Conservation (phyloP, 2,113 vertebrate species). For the Ptilonorhynchus violaceus region DNA sequence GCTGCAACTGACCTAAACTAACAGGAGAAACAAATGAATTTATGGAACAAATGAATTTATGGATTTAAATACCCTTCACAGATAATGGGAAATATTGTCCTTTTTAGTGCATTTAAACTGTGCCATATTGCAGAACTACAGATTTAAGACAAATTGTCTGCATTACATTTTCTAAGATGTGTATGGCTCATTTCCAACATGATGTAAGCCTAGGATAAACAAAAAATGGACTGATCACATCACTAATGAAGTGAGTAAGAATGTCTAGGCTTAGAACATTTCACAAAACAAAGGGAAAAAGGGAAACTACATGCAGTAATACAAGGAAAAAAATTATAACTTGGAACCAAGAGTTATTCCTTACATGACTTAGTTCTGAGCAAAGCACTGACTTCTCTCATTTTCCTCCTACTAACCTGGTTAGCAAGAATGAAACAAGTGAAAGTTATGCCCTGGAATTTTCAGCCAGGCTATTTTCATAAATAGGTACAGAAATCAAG, state of each 20-base stretch:
- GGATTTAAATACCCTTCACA: background rate
- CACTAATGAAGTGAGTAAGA: background rate
- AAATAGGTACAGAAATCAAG: background rate
- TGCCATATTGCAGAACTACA: background rate
- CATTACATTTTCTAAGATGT: background rate
- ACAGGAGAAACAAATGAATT: background rate
- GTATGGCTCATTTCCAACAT: constrained; percentile 2
- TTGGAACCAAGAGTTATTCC: background rate
- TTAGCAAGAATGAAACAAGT: background rate
- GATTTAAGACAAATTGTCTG: constrained; percentile 16
- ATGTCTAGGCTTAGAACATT: background rate
- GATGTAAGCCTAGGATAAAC: background rate
- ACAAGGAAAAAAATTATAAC: background rate
- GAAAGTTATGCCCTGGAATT: background rate
- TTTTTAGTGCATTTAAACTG: background rate
- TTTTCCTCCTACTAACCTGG: background rate
- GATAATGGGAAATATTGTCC: background rate
- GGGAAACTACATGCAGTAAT: background rate
- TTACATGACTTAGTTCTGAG: background rate
- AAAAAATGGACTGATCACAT: background rate
- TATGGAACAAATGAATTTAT: background rate
- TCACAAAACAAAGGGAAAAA: constrained; percentile 16
- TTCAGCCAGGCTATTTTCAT: background rate
- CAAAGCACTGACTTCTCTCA: background rate
- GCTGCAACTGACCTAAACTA: background rate